Evolutionary conservation across 2,888 invertebrate genomes (phyloP).

Genomic region (Acleris sparsana): DNA sequence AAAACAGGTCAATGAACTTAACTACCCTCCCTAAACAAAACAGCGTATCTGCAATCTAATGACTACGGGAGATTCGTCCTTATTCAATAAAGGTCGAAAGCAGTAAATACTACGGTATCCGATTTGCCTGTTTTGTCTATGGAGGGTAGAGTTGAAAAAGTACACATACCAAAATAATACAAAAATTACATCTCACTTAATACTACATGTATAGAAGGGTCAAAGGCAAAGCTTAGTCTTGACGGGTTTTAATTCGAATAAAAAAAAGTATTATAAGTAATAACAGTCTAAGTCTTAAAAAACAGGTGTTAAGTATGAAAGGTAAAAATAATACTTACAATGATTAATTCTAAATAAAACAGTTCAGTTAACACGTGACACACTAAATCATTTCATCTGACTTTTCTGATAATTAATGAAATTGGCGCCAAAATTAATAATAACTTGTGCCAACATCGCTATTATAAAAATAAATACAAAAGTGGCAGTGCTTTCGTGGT

Average conservation of each 20-base stretch:
- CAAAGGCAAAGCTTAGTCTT: constrained; percentile 70
- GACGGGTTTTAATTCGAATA: constrained; percentile 6
- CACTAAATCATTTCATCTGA: too few relatives aligned
- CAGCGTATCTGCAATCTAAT: too few relatives aligned
- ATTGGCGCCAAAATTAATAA: not conserved
- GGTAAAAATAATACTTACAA: constrained; percentile 8
- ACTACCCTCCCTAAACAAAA: too few relatives aligned
- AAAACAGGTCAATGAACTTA: too few relatives aligned
- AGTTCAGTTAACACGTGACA: not conserved
- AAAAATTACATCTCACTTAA: constrained; percentile 62
- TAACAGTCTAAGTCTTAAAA: too few relatives aligned
- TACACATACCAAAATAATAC: constrained; percentile 52
- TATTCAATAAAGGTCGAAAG: too few relatives aligned
- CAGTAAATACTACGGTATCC: too few relatives aligned
- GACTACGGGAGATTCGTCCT: too few relatives aligned
- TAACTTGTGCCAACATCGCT: not conserved
- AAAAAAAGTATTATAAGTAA: too few relatives aligned
- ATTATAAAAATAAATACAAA: constrained; percentile 8
- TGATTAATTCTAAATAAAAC: not conserved
- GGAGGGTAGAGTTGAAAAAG: constrained; percentile 9
- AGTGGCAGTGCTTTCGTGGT: constrained; percentile 22
- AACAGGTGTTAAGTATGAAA: too few relatives aligned
- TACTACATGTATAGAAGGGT: constrained; percentile 62
- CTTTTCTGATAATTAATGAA: not conserved
- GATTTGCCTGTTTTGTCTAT: too few relatives aligned